Evolutionary conservation across 2,888 invertebrate species (phyloP), one percentile per base, ranked within the genome.

Genomic region (Oscheius sp.): DNA sequence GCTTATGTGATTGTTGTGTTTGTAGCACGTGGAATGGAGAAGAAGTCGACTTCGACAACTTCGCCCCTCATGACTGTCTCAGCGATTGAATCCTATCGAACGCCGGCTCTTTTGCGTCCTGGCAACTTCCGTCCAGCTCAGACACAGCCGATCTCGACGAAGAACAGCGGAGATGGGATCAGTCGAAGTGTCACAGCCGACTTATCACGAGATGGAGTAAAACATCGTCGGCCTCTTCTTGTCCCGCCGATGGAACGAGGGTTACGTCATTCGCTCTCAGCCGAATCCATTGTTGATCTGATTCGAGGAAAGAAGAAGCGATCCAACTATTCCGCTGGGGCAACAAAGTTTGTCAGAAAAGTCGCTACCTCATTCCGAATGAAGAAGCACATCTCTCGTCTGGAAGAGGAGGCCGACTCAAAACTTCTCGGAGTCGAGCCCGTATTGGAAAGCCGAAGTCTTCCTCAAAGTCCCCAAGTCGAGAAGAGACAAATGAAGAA

Each of bases 351-450:
- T 25, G 76, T 79, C 12, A 46, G 78, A 12, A 76, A 75, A 55
- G 76, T 79, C 3, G 75, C 76, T n/a, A 73, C 78, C 8, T 75
- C 75, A 2, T 79, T 79, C 58, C 72, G 76, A 6, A 66, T 79
- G 37, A 55, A 68, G 33, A 78, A 75, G 29, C 20, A 23, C 15
- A 12, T 20, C 15, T 25, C 12, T 17, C 27, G 45, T 15, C 5
- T 45, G 45, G 31, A 17, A 8, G 61, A 61, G 25, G 61, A 61
- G 10, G 58, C 58, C 29, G 66, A 74, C 31, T 29, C 46, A 45
- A 61, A 66, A 29, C 20, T 23, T n/a, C 34, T 61, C 27, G 55
- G 63, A 31, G 69, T 70, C 1, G 55, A 69, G 1, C 66, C 71
- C 12, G 65, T 71, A 25, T 10, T 63, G 23, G 74, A 71, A n/a